Percentiles rank a stretch among this genome's conserved stretches.
These are phyloP conservation scores for Umimayanthus chanpuru DNA, from an alignment of 92 coral and sea anemone species.

Conservation along the genomic window DNA sequence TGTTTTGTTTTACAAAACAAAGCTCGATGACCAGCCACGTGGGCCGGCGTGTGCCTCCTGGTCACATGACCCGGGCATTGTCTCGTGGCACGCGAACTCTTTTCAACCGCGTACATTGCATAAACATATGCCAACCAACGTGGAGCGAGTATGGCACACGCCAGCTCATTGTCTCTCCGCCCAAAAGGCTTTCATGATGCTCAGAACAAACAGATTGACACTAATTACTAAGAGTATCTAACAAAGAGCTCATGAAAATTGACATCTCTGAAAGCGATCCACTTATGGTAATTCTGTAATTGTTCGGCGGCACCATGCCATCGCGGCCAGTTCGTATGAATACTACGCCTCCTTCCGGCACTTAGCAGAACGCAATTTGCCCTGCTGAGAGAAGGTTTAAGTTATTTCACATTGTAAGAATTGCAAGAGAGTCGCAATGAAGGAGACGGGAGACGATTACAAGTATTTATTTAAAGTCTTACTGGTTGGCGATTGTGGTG, in stretches of 20 bases:
- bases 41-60: conserved; percentile 38
- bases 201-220: conserved; percentile 25
- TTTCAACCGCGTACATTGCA: conserved; percentile 56
- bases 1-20: conserved; percentile 22
- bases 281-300: conserved; percentile 25
- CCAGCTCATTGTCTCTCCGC: conserved; percentile 36
- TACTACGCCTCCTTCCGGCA: conserved; percentile 1
- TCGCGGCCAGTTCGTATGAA: conserved; percentile 26
- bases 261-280: conserved; percentile 6
- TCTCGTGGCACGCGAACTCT: conserved; percentile 71
- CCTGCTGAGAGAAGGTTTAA: conserved; percentile 10
- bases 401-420: not conserved
- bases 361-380: conserved; percentile 9
- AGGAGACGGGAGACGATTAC: conserved; percentile 61
- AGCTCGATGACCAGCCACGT: conserved; percentile 26
- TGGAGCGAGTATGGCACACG: conserved; percentile 38
- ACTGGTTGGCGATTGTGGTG: conserved; percentile 94
- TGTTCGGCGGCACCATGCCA: conserved; percentile 35
- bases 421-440: conserved; percentile 34
- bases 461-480: conserved; percentile 92
- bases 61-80: conserved; percentile 33
- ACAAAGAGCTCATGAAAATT: conserved; percentile 12
- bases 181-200: conserved; percentile 24
- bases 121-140: conserved; percentile 60
- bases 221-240: conserved; percentile 13